phyloP scores from a whole-genome alignment of 2,113 vertebrate genomes.

The Urocynchramus pylzowi region DNA sequence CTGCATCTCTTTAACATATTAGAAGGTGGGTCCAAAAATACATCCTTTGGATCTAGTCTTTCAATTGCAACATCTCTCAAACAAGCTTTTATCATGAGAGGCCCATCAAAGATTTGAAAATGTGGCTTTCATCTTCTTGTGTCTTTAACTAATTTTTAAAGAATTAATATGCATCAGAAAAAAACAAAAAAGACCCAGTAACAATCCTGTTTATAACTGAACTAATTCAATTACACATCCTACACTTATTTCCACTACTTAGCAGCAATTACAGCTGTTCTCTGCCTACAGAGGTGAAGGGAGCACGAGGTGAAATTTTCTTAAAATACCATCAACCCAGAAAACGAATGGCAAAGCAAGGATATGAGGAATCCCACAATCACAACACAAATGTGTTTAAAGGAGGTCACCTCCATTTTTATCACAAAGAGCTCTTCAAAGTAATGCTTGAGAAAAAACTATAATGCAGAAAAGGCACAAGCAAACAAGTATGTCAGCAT shows the following conservation, averaged over 20 bases:
- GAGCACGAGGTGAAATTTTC: not conserved
- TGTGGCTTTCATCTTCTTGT: not conserved
- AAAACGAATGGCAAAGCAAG: not conserved
- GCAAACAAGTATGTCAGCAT: not conserved
- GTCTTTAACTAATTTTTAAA: not conserved
- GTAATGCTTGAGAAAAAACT: not conserved
- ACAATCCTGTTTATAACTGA: not conserved
- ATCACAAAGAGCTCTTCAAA: not conserved
- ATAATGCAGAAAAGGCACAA: not conserved
- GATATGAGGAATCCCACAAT: not conserved
- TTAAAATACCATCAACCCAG: not conserved
- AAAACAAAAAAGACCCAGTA: not conserved
- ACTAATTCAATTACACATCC: not conserved
- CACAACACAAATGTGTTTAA: not conserved
- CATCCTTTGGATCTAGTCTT: not conserved
- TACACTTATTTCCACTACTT: not conserved
- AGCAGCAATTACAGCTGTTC: not conserved
- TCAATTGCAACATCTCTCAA: not conserved
- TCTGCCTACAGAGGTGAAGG: not conserved
- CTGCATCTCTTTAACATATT: not conserved
- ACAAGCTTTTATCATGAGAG: not conserved
- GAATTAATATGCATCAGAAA: not conserved
- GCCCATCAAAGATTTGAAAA: not conserved
- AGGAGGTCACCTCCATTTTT: not conserved
- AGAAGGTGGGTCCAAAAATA: not conserved